phyloP scores from a whole-genome alignment of 1,140 invertebrate species.

The Hetaerina americana region DNA sequence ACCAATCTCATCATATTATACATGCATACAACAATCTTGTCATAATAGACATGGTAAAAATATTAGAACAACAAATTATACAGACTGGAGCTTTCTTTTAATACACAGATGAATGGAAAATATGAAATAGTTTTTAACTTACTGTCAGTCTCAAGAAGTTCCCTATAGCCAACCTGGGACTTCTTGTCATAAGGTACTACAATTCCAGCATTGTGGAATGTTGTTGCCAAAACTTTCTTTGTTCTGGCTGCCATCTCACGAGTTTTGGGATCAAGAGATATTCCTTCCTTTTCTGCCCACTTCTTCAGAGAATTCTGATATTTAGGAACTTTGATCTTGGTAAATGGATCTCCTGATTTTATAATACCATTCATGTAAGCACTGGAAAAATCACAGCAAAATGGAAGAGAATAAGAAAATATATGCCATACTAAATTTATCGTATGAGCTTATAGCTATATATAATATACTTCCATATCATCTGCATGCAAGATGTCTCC shows the following conservation, averaged over 20 bases:
- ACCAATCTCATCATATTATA: too few relatives aligned
- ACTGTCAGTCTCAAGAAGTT: slow-evolving; percentile 58
- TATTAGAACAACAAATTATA: too few relatives aligned
- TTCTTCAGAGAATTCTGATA: slow-evolving; percentile 46
- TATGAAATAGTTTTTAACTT: too few relatives aligned
- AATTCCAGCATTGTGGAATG: slow-evolving; percentile 75
- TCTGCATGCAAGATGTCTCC: too few relatives aligned
- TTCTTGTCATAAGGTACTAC: slow-evolving; percentile 76
- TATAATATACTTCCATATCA: too few relatives aligned
- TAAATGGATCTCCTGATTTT: slow-evolving; percentile 48
- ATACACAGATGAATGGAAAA: too few relatives aligned
- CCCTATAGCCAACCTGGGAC: slow-evolving; percentile 65
- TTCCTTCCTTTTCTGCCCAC: slow-evolving; percentile 47
- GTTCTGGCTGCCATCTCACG: slow-evolving; percentile 45
- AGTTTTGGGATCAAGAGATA: slow-evolving; percentile 44
- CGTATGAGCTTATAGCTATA: too few relatives aligned
- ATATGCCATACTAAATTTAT: too few relatives aligned
- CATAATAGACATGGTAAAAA: too few relatives aligned
- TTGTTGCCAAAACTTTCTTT: slow-evolving; percentile 56
- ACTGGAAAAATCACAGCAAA: slow-evolving; percentile 28
- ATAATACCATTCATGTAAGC: slow-evolving; percentile 45
- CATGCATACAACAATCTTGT: too few relatives aligned
- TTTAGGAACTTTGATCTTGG: slow-evolving; percentile 39
- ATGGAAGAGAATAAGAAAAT: too few relatives aligned
- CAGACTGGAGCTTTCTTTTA: too few relatives aligned